Conservation (phyloP, 2,797 vertebrate genomes). For the Merluccius polli region DNA sequence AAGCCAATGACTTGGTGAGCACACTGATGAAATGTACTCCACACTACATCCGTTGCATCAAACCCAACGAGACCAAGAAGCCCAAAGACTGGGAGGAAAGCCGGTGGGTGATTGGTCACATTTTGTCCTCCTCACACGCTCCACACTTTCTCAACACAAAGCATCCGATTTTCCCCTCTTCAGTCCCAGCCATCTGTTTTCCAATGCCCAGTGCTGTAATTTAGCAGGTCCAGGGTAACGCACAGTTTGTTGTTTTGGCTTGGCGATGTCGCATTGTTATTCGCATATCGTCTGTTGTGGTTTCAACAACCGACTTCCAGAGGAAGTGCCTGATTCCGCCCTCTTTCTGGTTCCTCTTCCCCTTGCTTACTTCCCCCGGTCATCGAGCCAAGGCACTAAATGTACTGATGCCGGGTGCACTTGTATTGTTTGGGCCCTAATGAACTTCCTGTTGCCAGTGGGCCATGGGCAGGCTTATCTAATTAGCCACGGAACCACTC, state of each 20-base stretch:
- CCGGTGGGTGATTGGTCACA: slow-evolving; percentile 71
- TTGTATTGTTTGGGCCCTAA: slow-evolving; percentile 65
- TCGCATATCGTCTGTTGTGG: slow-evolving; percentile 3
- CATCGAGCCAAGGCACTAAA: slow-evolving; percentile 23
- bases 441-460: slow-evolving; percentile 74
- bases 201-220: not conserved
- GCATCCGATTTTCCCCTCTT: not conserved
- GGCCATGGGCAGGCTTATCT: slow-evolving; percentile 39
- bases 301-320: slow-evolving; percentile 15
- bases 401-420: slow-evolving; percentile 49
- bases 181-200: not conserved
- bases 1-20: slow-evolving; percentile 96
- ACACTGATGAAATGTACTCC: slow-evolving; percentile 98
- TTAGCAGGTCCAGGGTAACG: not conserved
- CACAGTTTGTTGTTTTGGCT: not conserved
- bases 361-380: slow-evolving; percentile 25
- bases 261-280: slow-evolving; percentile 3
- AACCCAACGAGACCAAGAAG: slow-evolving; percentile 98
- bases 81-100: slow-evolving; percentile 96
- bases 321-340: slow-evolving; percentile 16
- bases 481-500: slow-evolving; percentile 64
- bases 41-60: slow-evolving; percentile 99
- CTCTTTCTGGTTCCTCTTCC: slow-evolving; percentile 46
- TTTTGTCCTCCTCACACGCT: not conserved
- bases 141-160: no score